A percentile compares a stretch with the other conserved stretches of the same genome.
Evolutionary conservation across 2,888 invertebrate species (phyloP).

Genomic region (Hermaeophaga mercurialis): DNA sequence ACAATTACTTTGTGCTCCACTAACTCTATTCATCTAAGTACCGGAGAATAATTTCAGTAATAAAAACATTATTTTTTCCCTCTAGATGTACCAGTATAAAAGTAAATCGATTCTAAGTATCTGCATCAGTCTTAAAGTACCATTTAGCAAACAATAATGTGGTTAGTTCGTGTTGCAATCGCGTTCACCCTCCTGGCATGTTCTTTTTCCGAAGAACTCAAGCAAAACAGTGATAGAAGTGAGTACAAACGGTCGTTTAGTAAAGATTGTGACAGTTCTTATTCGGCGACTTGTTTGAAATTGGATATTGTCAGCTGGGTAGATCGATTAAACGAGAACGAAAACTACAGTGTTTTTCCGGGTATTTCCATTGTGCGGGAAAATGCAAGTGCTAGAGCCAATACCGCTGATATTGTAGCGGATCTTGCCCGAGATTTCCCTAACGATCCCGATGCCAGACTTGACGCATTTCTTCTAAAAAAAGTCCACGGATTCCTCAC

Average conservation of each 20-base stretch:
- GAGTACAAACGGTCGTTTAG: conserved; percentile 44
- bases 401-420: conserved; percentile 69
- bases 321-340: conserved; percentile 71
- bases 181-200: conserved; percentile 48
- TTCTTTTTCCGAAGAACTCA: conserved; percentile 67
- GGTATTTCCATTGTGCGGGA: conserved; percentile 75
- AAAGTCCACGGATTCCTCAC: conserved; percentile 71
- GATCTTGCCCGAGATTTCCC: conserved; percentile 75
- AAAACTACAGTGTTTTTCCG: conserved; percentile 69
- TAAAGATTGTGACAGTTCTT: conserved; percentile 62
- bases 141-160: conserved; percentile 24
- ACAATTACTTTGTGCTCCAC: conserved; percentile 59
- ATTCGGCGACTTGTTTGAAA: conserved; percentile 75
- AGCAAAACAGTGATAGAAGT: conserved; percentile 25
- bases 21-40: conserved; percentile 50
- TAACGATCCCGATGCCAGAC: conserved; percentile 71
- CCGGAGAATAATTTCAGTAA: conserved; percentile 41
- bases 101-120: conserved; percentile 37
- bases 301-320: conserved; percentile 74
- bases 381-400: conserved; percentile 55
- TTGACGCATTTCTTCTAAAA: conserved; percentile 73
- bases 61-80: conserved; percentile 38
- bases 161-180: conserved; percentile 21
- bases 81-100: conserved; percentile 40
- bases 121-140: conserved; percentile 37